These are phyloP conservation scores for Lepidocyrtinus sp. DNA, from an alignment of 2,888 invertebrate species.

Conservation along the genomic window DNA sequence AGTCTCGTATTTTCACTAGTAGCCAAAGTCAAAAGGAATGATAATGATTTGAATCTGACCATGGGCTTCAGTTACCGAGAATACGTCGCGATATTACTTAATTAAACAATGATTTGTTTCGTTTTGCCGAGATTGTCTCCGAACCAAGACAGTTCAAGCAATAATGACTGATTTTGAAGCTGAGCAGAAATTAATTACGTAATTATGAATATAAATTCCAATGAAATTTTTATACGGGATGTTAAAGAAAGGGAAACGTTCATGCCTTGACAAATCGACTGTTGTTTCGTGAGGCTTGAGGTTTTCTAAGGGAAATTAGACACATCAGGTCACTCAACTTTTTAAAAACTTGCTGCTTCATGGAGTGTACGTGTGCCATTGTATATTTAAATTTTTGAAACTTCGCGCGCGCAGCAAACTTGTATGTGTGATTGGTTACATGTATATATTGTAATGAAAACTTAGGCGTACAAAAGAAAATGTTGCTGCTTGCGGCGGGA, in stretches of 20 bases:
- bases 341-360: too few species aligned
- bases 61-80: not conserved
- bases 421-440: too few species aligned
- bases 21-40: not conserved
- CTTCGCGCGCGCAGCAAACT: too few species aligned
- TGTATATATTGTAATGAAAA: too few species aligned
- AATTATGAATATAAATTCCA: not conserved
- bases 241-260: conserved; percentile 1
- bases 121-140: not conserved
- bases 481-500: too few species aligned
- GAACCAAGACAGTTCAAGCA: not conserved
- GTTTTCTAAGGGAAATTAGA: not conserved
- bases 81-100: not conserved
- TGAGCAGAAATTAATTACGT: not conserved
- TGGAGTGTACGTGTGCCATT: too few species aligned
- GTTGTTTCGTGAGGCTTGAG: not conserved
- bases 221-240: not conserved
- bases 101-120: not conserved
- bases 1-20: too few species aligned
- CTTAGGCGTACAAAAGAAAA: too few species aligned
- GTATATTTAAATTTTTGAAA: too few species aligned
- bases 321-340: not conserved
- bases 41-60: not conserved
- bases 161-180: conserved; percentile 25
- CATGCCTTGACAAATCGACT: conserved; percentile 12